Base-by-base conservation (phyloP, 2,888 invertebrate species). In the Slavum lentiscoides region DNA sequence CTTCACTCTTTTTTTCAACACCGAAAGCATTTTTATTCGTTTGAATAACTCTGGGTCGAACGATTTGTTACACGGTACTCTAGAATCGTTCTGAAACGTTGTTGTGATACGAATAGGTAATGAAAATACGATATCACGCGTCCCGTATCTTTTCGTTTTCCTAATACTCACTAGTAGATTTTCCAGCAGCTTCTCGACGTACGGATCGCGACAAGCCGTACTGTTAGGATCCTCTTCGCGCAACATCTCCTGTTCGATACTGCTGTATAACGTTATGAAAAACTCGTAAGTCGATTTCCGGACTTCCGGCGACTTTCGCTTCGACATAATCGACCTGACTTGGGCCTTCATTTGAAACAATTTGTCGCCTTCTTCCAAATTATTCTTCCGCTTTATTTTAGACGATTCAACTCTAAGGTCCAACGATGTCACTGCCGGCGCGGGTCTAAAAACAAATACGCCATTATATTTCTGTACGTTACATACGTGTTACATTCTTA, bases 201-300 rank as follows among this genome's bases (percentile, higher is more conserved):
- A 72, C 0, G 80, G 80, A 15, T 80, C 80, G 13, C 43, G 80
- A 58, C 80, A 80, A 39, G 72, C 80, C 13, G 70, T 70, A 15
- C 80, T 80, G 30, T 80, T 72, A 0, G 80, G 80, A 19, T 80
- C 80, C 6, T 66, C 23, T 72, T 80, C 80, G 0, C 64, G 43
- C 39, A 80, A 61, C 80, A 80, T 80, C 15, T 80, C 80, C 15
- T 80, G 80, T 64, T 80, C 80, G 6, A 80, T 80, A n/a, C 64
- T 72, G 17, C 23, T 39, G 39, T 72, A 72, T 23, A 80, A 15
- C 6, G 6, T 21, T 64, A 64, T 64, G 58, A 69, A 80, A 37
- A 80, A 72, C n/a, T 80, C 37, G 15, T 66, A 72, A 7, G 72
- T 64, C 37, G 58, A 15, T 15, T 17, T 23, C 23, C 80, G 55